Evolutionary conservation across 2,797 vertebrate genomes (phyloP).

Genomic region (Apodemus agrarius): DNA sequence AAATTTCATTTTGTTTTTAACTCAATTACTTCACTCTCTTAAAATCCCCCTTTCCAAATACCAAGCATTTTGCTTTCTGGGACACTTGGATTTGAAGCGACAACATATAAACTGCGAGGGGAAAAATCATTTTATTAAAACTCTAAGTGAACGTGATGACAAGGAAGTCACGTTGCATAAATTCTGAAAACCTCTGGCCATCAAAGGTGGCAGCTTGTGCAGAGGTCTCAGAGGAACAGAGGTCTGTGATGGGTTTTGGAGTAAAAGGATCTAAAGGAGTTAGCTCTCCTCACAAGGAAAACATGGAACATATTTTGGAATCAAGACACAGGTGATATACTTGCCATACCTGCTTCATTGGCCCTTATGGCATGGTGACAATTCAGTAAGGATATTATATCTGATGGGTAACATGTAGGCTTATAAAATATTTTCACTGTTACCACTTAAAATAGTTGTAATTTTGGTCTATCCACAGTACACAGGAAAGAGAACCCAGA

Average conservation of each 20-base stretch:
- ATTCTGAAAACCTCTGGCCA: not conserved
- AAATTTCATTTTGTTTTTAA: not conserved
- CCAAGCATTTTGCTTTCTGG: not conserved
- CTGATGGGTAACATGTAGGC: not conserved
- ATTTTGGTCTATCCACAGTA: not conserved
- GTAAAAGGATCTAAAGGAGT: not conserved
- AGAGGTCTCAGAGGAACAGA: not conserved
- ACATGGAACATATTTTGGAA: not conserved
- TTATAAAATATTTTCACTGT: not conserved
- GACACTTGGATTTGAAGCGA: not conserved
- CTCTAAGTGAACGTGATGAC: not conserved
- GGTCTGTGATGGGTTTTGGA: not conserved
- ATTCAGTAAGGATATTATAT: not conserved
- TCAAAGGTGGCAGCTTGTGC: not conserved
- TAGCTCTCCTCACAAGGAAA: not conserved
- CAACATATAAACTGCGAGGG: not conserved
- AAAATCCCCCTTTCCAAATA: not conserved
- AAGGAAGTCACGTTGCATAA: not conserved
- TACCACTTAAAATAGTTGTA: not conserved
- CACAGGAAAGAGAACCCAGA: not conserved
- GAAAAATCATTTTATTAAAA: not conserved
- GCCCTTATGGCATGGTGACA: not conserved
- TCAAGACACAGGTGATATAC: not conserved
- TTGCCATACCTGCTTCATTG: not conserved
- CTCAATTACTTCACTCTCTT: not conserved